A percentile compares a stretch with the other conserved stretches of the same genome.
phyloP scores from a whole-genome alignment of 53 echinoderm and acorn worm species.

The Crossaster papposus region DNA sequence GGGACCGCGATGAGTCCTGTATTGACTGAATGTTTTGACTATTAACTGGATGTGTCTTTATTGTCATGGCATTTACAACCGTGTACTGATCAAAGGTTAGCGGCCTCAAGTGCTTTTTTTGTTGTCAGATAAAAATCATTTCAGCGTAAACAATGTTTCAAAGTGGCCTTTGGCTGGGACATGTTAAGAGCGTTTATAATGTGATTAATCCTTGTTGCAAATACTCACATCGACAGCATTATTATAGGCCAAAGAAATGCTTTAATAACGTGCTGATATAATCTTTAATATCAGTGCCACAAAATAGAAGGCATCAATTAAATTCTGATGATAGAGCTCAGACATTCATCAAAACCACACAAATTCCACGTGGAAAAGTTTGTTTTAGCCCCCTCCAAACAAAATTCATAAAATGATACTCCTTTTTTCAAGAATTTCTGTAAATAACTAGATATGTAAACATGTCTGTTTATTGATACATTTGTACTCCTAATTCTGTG shows the following conservation, averaged over 20 bases:
- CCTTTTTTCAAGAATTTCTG: too few relatives aligned
- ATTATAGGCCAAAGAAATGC: neutral
- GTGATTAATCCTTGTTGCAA: slow-evolving; percentile 10
- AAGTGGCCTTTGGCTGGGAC: neutral
- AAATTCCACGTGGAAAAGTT: too few relatives aligned
- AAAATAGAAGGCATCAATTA: too few relatives aligned
- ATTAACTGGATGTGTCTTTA: slow-evolving; percentile 13
- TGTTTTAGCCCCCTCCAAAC: too few relatives aligned
- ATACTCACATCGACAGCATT: neutral
- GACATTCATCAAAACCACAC: too few relatives aligned
- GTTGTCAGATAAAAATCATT: slow-evolving; percentile 3
- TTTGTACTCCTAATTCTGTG: too few relatives aligned
- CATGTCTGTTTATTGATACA: too few relatives aligned
- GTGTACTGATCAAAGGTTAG: slow-evolving; percentile 34
- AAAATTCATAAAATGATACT: too few relatives aligned
- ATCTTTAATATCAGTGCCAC: too few relatives aligned
- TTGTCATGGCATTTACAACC: slow-evolving; percentile 32
- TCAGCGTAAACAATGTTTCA: slow-evolving; percentile 7
- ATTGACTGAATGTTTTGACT: slow-evolving; percentile 29
- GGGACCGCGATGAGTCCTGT: neutral
- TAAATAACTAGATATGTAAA: too few relatives aligned
- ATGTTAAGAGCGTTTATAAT: neutral
- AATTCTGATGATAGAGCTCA: too few relatives aligned
- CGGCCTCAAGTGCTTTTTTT: slow-evolving; percentile 1
- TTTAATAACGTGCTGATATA: too few relatives aligned